These are phyloP conservation scores for Hydrocynus forskahlii DNA, from an alignment of 2,797 vertebrate genomes.

Conservation along the genomic window DNA sequence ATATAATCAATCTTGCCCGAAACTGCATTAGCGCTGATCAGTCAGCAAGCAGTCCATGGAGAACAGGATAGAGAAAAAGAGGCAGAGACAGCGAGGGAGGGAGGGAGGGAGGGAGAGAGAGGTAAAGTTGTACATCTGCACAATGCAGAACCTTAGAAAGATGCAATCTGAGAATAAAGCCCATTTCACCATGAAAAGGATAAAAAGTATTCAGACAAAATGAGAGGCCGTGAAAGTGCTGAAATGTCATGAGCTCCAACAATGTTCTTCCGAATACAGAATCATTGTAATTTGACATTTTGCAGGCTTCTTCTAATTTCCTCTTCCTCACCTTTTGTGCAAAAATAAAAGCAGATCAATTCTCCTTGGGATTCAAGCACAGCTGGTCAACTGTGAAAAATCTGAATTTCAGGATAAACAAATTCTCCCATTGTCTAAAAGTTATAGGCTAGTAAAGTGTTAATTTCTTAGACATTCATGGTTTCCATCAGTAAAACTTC, in stretches of 20 bases:
- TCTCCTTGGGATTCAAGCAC: slow-evolving; percentile 7
- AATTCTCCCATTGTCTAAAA: slow-evolving; percentile 20
- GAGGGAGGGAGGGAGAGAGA: neutral
- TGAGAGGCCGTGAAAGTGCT: neutral
- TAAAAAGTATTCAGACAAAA: neutral
- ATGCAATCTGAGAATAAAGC: neutral
- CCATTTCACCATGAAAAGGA: slow-evolving; percentile 2
- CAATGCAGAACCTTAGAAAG: slow-evolving; percentile 10
- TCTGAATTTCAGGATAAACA: slow-evolving; percentile 10
- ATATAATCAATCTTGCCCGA: neutral
- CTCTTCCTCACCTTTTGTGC: slow-evolving; percentile 14
- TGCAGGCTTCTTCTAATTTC: neutral
- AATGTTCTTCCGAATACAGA: neutral
- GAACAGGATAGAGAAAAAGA: too few species aligned
- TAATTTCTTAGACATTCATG: neutral
- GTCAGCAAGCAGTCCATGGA: slow-evolving; percentile 22
- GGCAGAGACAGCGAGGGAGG: too few species aligned
- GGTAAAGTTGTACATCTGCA: neutral
- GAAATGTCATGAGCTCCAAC: neutral
- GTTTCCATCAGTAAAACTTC: neutral
- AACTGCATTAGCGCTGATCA: slow-evolving; percentile 24
- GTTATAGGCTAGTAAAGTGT: slow-evolving; percentile 20
- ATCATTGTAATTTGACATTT: neutral
- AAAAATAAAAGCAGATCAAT: slow-evolving; percentile 6
- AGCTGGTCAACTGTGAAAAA: slow-evolving; percentile 7